Evolutionary conservation across 2,797 vertebrate species (phyloP).

Genomic region (Pseudomugil tenellus): DNA sequence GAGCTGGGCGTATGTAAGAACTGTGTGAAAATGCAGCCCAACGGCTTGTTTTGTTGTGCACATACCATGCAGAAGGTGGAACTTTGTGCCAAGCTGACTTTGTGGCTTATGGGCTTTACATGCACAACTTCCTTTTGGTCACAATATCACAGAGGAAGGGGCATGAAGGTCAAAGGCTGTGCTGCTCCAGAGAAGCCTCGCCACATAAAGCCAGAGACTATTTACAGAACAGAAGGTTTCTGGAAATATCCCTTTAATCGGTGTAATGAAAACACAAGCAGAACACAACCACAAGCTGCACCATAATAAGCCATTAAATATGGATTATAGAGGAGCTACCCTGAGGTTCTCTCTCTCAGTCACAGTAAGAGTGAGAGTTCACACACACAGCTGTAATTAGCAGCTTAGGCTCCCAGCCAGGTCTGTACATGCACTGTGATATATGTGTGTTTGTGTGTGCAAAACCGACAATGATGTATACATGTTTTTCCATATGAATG

Average conservation of each 20-base stretch:
- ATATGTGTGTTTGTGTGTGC: constrained; percentile 31
- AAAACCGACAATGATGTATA: constrained; percentile 8
- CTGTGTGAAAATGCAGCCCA: constrained; percentile 1
- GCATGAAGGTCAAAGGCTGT: constrained; percentile 41
- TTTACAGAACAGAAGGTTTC: constrained; percentile 62
- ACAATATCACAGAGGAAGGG: constrained; percentile 13
- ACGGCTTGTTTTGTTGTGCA: neutral
- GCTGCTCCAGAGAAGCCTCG: constrained; percentile 20
- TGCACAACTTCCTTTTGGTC: constrained; percentile 16
- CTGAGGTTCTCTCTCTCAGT: constrained; percentile 47
- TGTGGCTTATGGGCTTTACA: constrained; percentile 29
- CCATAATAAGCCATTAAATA: constrained; percentile 75
- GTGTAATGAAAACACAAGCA: constrained; percentile 67
- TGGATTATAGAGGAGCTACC: constrained; percentile 74
- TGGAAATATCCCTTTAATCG: constrained; percentile 73
- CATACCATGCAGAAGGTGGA: neutral
- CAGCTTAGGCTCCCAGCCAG: constrained; percentile 77
- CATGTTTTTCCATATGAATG: constrained; percentile 19
- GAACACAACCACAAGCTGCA: constrained; percentile 73
- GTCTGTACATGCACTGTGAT: constrained; percentile 55
- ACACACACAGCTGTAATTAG: constrained; percentile 81
- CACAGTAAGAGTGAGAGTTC: constrained; percentile 75
- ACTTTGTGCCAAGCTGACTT: neutral
- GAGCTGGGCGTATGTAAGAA: neutral
- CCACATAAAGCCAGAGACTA: constrained; percentile 35